These are phyloP conservation scores for Cabera pusaria DNA, from an alignment of 2,888 invertebrate species.

Conservation along the genomic window DNA sequence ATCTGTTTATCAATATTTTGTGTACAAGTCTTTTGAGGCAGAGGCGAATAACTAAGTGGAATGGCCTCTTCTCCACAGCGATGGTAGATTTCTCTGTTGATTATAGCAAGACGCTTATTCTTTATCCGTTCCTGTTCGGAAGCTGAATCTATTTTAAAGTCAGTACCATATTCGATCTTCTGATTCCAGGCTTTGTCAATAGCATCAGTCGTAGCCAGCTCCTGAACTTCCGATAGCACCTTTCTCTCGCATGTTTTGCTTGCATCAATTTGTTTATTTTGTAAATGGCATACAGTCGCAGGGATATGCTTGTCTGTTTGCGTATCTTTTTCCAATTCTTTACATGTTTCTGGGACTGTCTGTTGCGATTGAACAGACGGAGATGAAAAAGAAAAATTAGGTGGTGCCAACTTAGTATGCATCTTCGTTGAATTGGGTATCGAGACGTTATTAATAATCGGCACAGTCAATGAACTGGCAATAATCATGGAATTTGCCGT, in stretches of 20 bases:
- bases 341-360: too few relatives aligned
- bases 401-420: too few relatives aligned
- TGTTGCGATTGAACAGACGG: too few relatives aligned
- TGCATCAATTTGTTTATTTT: constrained; percentile 21
- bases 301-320: constrained; percentile 18
- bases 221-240: constrained; percentile 56
- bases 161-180: constrained; percentile 18
- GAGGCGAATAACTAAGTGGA: constrained; percentile 52
- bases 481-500: constrained; percentile 48
- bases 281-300: not conserved
- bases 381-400: too few relatives aligned
- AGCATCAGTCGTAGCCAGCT: constrained; percentile 32
- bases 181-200: constrained; percentile 19
- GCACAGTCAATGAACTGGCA: constrained; percentile 42
- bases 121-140: constrained; percentile 47
- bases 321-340: too few relatives aligned
- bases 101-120: constrained; percentile 56
- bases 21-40: constrained; percentile 17
- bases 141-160: constrained; percentile 9
- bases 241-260: constrained; percentile 46
- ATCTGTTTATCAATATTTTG: too few relatives aligned
- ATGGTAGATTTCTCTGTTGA: constrained; percentile 54
- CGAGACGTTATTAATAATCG: constrained; percentile 24
- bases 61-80: constrained; percentile 47
- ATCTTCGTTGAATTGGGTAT: too few relatives aligned